Evolutionary conservation across 1,140 invertebrate species (phyloP).

Genomic region (Drosophila oshimai): DNA sequence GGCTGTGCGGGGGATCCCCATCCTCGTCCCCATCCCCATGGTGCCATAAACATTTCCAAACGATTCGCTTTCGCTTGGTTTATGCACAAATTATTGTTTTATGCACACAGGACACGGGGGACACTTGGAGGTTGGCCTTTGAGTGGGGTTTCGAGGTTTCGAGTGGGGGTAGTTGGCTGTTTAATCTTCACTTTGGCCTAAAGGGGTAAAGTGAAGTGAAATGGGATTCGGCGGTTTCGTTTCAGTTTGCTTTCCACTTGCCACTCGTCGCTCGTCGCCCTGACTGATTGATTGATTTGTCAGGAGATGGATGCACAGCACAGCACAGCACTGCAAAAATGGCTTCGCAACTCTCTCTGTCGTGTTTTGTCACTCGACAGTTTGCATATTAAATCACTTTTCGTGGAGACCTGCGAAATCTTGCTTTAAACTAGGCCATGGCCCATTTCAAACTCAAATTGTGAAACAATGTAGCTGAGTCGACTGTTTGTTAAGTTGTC

Average conservation of each 20-base stretch:
- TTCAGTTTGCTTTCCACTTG: conserved; percentile 30
- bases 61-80: conserved; percentile 30
- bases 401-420: not conserved
- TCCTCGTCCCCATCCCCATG: conserved; percentile 33
- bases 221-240: not conserved
- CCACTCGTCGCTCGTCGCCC: not conserved
- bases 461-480: too few relatives aligned
- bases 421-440: too few relatives aligned
- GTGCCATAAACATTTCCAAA: conserved; percentile 67
- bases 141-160: not conserved
- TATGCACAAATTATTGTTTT: conserved; percentile 67
- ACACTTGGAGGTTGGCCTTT: not conserved
- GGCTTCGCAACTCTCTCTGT: too few relatives aligned
- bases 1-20: conserved; percentile 19
- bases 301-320: conserved; percentile 8
- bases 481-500: too few relatives aligned
- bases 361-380: not conserved
- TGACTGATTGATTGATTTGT: conserved; percentile 27
- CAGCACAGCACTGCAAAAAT: too few relatives aligned
- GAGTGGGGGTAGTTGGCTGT: conserved; percentile 12
- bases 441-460: too few relatives aligned
- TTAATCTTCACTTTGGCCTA: conserved; percentile 20
- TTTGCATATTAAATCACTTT: not conserved
- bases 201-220: too few relatives aligned
- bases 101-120: conserved; percentile 34